These are phyloP conservation scores for Trichopria drosophilae DNA, from an alignment of 2,888 invertebrate species.

Conservation along the genomic window DNA sequence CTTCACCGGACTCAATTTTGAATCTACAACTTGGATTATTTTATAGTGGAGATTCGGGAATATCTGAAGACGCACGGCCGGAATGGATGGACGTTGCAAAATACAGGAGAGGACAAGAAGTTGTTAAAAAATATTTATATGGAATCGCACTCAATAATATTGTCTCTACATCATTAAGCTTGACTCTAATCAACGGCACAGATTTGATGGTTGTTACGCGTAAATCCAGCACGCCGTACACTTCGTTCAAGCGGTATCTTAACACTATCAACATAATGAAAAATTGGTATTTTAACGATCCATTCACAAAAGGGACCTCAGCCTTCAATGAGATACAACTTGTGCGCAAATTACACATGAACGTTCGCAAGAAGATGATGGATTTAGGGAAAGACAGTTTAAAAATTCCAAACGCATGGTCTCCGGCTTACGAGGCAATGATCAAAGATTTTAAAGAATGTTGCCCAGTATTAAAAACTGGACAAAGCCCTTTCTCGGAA, in stretches of 20 bases:
- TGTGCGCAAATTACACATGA: slow-evolving; percentile 58
- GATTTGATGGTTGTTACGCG: slow-evolving; percentile 59
- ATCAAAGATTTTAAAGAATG: slow-evolving; percentile 37
- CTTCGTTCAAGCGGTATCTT: slow-evolving; percentile 58
- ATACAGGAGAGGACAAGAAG: slow-evolving; percentile 57
- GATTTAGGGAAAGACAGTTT: slow-evolving; percentile 24
- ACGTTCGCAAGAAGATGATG: slow-evolving; percentile 47
- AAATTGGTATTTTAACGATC: slow-evolving; percentile 61
- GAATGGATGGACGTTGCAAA: slow-evolving; percentile 57
- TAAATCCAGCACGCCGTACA: slow-evolving; percentile 58
- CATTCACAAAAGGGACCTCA: slow-evolving; percentile 55
- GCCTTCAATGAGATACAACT: slow-evolving; percentile 57
- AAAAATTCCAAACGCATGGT: slow-evolving; percentile 36
- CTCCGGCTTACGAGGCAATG: slow-evolving; percentile 29
- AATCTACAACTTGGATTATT: slow-evolving; percentile 3
- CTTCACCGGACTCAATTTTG: too few species aligned
- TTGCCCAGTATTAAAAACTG: slow-evolving; percentile 33
- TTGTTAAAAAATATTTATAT: slow-evolving; percentile 55
- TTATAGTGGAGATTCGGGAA: slow-evolving; percentile 40
- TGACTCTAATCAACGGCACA: slow-evolving; percentile 55
- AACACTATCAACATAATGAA: slow-evolving; percentile 57
- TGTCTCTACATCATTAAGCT: slow-evolving; percentile 54
- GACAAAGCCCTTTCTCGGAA: slow-evolving; percentile 37
- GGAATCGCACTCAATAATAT: slow-evolving; percentile 53
- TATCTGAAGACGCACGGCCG: slow-evolving; percentile 43